A percentile compares a stretch with the other conserved stretches of the same genome.
Evolutionary conservation across 2,113 vertebrate genomes (phyloP).

Genomic region (Cynoglossus semilaevis): DNA sequence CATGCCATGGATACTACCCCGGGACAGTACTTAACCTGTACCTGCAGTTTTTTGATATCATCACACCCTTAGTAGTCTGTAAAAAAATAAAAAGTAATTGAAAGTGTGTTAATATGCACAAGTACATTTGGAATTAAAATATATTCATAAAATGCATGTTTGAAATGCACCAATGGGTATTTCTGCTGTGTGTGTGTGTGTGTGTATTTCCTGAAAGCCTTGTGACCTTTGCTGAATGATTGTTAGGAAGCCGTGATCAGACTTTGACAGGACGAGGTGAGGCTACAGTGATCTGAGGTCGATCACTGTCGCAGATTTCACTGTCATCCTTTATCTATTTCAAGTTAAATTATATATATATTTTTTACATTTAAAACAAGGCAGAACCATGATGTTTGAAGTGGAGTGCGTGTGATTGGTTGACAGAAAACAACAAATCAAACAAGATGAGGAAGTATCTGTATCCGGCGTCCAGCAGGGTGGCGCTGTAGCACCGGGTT

Average conservation of each 20-base stretch:
- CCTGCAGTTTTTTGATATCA: too few species aligned
- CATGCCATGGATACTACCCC: too few species aligned
- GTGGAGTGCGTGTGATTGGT: constrained; percentile 52
- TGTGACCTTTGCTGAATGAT: constrained; percentile 7
- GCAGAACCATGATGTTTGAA: constrained; percentile 14
- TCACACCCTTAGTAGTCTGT: background rate
- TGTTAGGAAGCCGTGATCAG: constrained; percentile 1
- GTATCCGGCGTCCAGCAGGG: constrained; percentile 41
- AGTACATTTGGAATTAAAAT: constrained; percentile 12
- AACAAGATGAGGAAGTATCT: constrained; percentile 49
- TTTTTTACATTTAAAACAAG: constrained; percentile 33
- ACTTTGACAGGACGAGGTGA: background rate
- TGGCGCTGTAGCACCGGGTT: too few species aligned
- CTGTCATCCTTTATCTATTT: constrained; percentile 26
- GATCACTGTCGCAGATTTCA: constrained; percentile 8
- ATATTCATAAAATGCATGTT: constrained; percentile 12
- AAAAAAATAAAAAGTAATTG: too few species aligned
- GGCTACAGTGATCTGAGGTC: constrained; percentile 11
- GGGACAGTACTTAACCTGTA: too few species aligned
- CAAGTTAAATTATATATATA: constrained; percentile 45
- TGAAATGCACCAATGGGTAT: constrained; percentile 17
- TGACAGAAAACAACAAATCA: constrained; percentile 64
- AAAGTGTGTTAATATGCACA: constrained; percentile 4
- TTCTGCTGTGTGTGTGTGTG: constrained; percentile 18
- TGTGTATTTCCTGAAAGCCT: constrained; percentile 48